Evolutionary conservation across 2,113 vertebrate genomes (phyloP).

Genomic region (Melospiza melodia): DNA sequence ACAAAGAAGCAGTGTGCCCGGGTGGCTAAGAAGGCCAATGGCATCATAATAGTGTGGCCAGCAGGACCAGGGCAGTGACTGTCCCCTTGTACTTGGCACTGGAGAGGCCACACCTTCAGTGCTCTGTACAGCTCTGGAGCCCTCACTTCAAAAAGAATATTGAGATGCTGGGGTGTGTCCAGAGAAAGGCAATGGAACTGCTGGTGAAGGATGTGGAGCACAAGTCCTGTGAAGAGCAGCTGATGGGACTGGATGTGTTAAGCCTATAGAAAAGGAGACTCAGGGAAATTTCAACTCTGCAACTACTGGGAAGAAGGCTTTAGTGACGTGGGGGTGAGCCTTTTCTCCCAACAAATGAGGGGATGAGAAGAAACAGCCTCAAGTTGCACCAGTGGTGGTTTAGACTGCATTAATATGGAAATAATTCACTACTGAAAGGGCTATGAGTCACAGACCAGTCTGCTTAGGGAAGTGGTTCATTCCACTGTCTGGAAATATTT

Average conservation of each 20-base stretch:
- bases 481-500: neutral
- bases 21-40: neutral
- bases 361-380: neutral
- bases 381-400: neutral
- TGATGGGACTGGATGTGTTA: neutral
- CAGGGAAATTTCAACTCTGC: neutral
- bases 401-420: neutral
- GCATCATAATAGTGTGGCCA: neutral
- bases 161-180: neutral
- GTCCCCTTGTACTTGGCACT: fast-evolving
- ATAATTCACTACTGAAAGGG: neutral
- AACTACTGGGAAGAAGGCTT: neutral
- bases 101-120: fast-evolving
- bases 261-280: neutral
- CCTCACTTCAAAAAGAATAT: neutral
- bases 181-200: neutral
- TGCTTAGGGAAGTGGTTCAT: neutral
- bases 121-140: neutral
- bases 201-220: neutral
- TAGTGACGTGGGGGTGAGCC: neutral
- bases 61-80: neutral
- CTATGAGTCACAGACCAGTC: neutral
- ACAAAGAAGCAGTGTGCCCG: neutral
- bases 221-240: fast-evolving
- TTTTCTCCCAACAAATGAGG: neutral